phyloP scores from a whole-genome alignment of 2,888 invertebrate genomes.

The Drosophila flavopinicola region DNA sequence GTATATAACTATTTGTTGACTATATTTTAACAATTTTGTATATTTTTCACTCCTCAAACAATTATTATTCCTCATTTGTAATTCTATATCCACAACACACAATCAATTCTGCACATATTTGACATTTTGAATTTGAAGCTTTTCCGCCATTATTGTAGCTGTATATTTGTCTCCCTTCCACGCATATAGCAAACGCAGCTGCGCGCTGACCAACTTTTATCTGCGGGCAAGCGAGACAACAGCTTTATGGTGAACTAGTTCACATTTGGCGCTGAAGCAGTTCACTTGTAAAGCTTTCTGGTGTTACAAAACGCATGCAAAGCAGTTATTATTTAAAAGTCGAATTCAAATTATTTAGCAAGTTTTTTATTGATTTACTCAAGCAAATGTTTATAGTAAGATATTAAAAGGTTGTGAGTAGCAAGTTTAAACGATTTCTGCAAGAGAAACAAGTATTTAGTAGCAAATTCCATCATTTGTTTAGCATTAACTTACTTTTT shows the following conservation, averaged over 20 bases:
- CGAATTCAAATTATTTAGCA: not conserved
- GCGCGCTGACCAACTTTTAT: not conserved
- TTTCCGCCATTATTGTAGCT: conserved; percentile 17
- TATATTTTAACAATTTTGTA: too few species aligned
- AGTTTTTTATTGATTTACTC: conserved; percentile 16
- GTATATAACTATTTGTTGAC: too few species aligned
- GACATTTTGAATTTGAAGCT: conserved; percentile 12
- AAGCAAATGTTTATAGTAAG: conserved; percentile 1
- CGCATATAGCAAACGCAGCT: not conserved
- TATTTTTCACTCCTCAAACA: too few species aligned
- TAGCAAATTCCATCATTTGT: not conserved
- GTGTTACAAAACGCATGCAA: conserved; percentile 25
- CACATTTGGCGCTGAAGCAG: not conserved
- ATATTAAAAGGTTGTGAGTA: not conserved
- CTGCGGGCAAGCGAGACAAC: conserved; percentile 15
- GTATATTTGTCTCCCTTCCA: conserved; percentile 18
- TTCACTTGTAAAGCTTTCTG: not conserved
- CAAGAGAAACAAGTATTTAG: conserved; percentile 16
- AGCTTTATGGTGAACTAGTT: conserved; percentile 9
- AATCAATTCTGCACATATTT: not conserved
- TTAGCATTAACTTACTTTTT: conserved; percentile 71
- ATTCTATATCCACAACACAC: too few species aligned
- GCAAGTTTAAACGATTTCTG: conserved; percentile 61
- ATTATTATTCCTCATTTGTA: too few species aligned
- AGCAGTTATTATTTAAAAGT: conserved; percentile 26